Evolutionary conservation across 1,140 invertebrate genomes (phyloP), one percentile per base, ranked within the genome.

Genomic region (Hestina assimilis): DNA sequence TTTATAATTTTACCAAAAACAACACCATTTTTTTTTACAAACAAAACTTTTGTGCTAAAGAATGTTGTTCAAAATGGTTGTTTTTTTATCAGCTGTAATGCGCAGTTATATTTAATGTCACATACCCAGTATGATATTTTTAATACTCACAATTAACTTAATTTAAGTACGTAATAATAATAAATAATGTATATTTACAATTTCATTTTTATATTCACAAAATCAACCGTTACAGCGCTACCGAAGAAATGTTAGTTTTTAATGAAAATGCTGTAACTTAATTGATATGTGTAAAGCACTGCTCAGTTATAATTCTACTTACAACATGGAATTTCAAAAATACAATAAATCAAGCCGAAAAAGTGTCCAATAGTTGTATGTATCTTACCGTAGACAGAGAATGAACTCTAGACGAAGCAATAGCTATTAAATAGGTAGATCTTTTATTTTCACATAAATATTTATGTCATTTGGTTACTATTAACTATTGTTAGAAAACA

Each of bases 121-220:
- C n/a, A n/a, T n/a, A n/a, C n/a, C 48, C 48, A 40, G 48, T 31
- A 35, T 38, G 33, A 38, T 15, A 35, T 33, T 33, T 11, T 23
- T 48, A 48, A 48, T 48, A 48, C 45, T 48, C 45, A 21, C 45
- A 38, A 38, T 38, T 3, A 33, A 35, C 7, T 35, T 17, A 38
- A 43, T 43, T 51, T 52, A 52, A 52, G 48, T 51, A 51, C 47
- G 21, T 21, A 40, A 52, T 28, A 42, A 40, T 41, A 52, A 52
- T 52, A 52, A 52, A 52, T 52, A 52, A 52, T 52, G 42, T 15
- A 45, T 52, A 52, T 52, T 42, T 52, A 52, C 38, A 41, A 28
- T n/a, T 9, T 24, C 1, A n/a, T 33, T 33, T 33, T 19, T 15
- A 20, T 31, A 47, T 12, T 47, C 7, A 33, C 45, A 47, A 15